Conservation (phyloP, 1,140 invertebrate species). For the Drosophila nigromelanica region DNA sequence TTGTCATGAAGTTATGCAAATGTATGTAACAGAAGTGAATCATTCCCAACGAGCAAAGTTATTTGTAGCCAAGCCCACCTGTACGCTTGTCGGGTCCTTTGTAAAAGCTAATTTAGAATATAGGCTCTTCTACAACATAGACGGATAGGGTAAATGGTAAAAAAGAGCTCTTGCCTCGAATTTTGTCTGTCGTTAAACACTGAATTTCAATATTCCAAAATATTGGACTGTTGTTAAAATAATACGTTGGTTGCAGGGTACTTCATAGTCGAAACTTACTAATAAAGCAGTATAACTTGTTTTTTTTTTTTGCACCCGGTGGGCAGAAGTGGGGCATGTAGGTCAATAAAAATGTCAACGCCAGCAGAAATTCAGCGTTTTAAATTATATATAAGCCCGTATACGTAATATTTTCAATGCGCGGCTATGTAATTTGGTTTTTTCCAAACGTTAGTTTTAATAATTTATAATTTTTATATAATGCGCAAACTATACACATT, state of each 20-base stretch:
- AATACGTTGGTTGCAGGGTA: background rate
- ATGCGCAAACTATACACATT: slow-evolving; percentile 34
- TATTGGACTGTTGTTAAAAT: too few species aligned
- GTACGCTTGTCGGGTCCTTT: too few species aligned
- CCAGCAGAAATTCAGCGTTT: slow-evolving; percentile 57
- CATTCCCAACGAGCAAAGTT: too few species aligned
- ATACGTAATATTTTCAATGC: slow-evolving; percentile 29
- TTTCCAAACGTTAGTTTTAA: slow-evolving; percentile 56
- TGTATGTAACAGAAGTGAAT: too few species aligned
- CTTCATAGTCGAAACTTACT: slow-evolving; percentile 1
- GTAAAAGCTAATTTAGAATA: too few species aligned
- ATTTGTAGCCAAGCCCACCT: too few species aligned
- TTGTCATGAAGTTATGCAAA: too few species aligned
- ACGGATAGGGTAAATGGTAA: too few species aligned
- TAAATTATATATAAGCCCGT: slow-evolving; percentile 63
- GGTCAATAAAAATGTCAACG: slow-evolving; percentile 75
- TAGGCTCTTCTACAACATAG: too few species aligned
- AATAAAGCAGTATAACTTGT: background rate
- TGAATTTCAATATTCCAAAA: too few species aligned
- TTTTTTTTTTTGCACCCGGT: slow-evolving; percentile 8
- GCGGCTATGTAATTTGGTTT: slow-evolving; percentile 35
- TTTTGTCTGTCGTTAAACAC: too few species aligned
- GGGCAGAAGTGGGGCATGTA: slow-evolving; percentile 34
- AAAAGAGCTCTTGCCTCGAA: too few species aligned
- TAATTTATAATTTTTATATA: slow-evolving; percentile 64